phyloP scores from a whole-genome alignment of 2,113 vertebrate species.

The Oncorhynchus clarkii region DNA sequence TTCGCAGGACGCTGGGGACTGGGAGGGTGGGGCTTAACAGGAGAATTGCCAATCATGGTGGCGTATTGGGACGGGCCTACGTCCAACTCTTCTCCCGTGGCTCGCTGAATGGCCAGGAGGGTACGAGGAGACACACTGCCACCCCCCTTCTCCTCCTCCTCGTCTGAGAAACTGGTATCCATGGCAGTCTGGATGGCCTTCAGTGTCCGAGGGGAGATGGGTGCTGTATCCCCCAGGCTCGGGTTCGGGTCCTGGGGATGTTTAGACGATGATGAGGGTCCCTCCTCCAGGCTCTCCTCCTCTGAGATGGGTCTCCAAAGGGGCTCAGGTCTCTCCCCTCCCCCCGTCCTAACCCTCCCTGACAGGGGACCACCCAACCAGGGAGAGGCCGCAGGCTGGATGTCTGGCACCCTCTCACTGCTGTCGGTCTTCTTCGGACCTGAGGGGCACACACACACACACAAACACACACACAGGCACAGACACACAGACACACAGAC shows the following conservation, averaged over 20 bases:
- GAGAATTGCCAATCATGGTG: neutral
- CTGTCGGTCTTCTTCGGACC: conserved; percentile 52
- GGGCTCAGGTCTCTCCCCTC: conserved; percentile 58
- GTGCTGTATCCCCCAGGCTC: conserved; percentile 56
- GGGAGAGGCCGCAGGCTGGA: conserved; percentile 41
- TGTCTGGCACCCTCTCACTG: conserved; percentile 25
- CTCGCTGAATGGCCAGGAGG: conserved; percentile 57
- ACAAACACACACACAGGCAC: too few relatives aligned
- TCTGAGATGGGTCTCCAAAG: conserved; percentile 70
- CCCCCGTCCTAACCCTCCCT: conserved; percentile 22
- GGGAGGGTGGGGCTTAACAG: neutral
- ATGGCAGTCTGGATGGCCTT: conserved; percentile 84
- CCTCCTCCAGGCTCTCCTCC: conserved; percentile 49
- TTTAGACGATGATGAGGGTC: conserved; percentile 30
- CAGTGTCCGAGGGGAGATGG: conserved; percentile 83
- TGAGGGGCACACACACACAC: conserved; percentile 21
- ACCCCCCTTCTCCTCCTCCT: conserved; percentile 66
- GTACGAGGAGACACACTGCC: conserved; percentile 79
- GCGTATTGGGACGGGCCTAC: neutral
- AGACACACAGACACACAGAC: neutral
- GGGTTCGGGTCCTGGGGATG: conserved; percentile 63
- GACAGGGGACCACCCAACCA: conserved; percentile 61
- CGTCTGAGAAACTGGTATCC: conserved; percentile 72
- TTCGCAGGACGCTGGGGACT: neutral
- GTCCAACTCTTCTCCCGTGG: conserved; percentile 48